Conservation (phyloP, 2,888 invertebrate genomes). For the Pterostichus niger region DNA sequence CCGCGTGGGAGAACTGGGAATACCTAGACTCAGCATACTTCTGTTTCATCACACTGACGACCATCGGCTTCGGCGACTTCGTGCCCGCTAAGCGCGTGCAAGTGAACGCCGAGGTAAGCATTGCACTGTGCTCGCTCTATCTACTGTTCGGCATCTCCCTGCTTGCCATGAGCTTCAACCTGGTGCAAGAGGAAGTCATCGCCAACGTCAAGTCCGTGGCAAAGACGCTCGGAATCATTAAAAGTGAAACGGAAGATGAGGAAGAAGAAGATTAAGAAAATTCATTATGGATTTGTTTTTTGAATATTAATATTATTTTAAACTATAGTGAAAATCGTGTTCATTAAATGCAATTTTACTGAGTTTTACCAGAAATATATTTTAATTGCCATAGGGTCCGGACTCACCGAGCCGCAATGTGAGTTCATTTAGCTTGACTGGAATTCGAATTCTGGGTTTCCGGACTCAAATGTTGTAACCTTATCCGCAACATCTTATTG, state of each 20-base stretch:
- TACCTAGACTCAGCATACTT: conserved; percentile 94
- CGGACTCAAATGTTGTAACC: too few relatives aligned
- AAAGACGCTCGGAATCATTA: conserved; percentile 91
- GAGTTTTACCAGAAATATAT: too few relatives aligned
- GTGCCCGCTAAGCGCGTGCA: conserved; percentile 89
- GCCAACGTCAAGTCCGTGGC: conserved; percentile 93
- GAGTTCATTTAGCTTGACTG: too few relatives aligned
- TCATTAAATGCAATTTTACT: too few relatives aligned
- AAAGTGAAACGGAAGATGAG: conserved; percentile 84
- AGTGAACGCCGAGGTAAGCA: conserved; percentile 79
- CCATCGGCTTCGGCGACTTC: conserved; percentile 95
- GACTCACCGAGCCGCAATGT: too few relatives aligned
- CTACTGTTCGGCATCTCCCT: conserved; percentile 96
- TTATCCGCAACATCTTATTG: too few relatives aligned
- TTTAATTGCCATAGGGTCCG: too few relatives aligned
- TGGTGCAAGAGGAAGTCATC: conserved; percentile 96
- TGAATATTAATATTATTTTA: too few relatives aligned
- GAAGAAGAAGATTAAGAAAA: conserved; percentile 77
- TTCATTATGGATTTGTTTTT: too few relatives aligned
- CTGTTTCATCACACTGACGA: conserved; percentile 95
- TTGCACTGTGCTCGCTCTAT: conserved; percentile 95
- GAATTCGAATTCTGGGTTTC: too few relatives aligned
- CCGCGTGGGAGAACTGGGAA: conserved; percentile 91
- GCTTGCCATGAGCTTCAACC: conserved; percentile 97
- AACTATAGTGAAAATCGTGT: too few relatives aligned